Conservation (phyloP, 92 coral and sea anemone genomes). For the Pocillopora grandis region DNA sequence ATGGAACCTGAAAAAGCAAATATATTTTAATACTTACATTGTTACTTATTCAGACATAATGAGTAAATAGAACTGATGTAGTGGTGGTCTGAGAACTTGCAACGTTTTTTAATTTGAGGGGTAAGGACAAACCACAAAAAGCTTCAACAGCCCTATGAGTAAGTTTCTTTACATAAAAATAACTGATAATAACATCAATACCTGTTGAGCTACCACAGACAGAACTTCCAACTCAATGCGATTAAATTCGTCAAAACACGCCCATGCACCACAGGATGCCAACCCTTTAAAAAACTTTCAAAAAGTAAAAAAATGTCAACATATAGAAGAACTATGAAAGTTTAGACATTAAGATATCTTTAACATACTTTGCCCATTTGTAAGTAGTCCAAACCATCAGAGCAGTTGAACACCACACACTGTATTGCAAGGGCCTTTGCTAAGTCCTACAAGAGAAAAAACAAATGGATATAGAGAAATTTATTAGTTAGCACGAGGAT, state of each 20-base stretch:
- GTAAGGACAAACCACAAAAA: too few species aligned
- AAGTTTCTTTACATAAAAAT: neutral
- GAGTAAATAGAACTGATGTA: too few species aligned
- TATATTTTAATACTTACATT: too few species aligned
- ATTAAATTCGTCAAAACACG: conserved; percentile 99
- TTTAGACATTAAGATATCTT: neutral
- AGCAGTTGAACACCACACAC: conserved; percentile 98
- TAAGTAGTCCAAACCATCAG: conserved; percentile 97
- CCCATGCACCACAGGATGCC: conserved; percentile 99
- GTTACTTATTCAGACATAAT: too few species aligned
- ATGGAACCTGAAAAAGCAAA: too few species aligned
- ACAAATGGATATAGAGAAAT: neutral
- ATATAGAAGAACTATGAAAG: neutral
- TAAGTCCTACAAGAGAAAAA: conserved; percentile 76
- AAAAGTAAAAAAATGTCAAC: neutral
- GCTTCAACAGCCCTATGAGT: too few species aligned
- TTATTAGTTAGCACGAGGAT: too few species aligned
- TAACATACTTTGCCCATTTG: conserved; percentile 96
- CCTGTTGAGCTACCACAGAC: conserved; percentile 99
- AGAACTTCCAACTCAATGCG: conserved; percentile 98
- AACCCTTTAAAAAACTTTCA: conserved; percentile 94
- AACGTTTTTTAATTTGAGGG: too few species aligned
- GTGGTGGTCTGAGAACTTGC: too few species aligned
- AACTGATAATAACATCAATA: conserved; percentile 3
- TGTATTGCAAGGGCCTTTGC: conserved; percentile 99